Evolutionary conservation across 2,888 invertebrate genomes (phyloP).

Genomic region (Falcaria lacertinaria): DNA sequence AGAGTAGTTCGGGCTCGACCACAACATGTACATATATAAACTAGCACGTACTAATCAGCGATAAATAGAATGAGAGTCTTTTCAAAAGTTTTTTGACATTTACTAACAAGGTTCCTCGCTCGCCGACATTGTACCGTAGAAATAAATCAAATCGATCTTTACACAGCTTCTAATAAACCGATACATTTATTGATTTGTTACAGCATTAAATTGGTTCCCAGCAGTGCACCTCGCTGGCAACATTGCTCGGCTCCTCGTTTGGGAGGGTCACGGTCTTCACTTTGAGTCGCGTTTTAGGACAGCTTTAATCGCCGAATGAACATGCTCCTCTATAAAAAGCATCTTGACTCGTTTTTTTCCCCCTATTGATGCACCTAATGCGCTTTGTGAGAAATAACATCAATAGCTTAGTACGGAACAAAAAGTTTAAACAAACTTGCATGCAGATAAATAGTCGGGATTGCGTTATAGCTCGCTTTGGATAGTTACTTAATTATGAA

Average conservation of each 20-base stretch:
- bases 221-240: constrained; percentile 58
- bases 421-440: constrained; percentile 4
- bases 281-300: constrained; percentile 35
- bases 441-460: constrained; percentile 15
- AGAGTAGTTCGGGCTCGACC: constrained; percentile 1
- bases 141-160: constrained; percentile 76
- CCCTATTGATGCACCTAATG: constrained; percentile 37
- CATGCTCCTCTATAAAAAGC: constrained; percentile 34
- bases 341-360: constrained; percentile 37
- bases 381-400: constrained; percentile 25
- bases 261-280: constrained; percentile 51
- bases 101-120: constrained; percentile 73
- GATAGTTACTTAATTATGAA: constrained; percentile 12
- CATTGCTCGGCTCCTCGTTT: constrained; percentile 30
- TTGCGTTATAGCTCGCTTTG: constrained; percentile 9
- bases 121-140: constrained; percentile 58
- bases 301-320: constrained; percentile 32
- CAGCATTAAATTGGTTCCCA: constrained; percentile 78
- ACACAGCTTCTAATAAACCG: constrained; percentile 77
- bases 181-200: constrained; percentile 80
- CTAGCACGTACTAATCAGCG: constrained; percentile 3
- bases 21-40: neutral
- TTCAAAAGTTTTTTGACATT: constrained; percentile 63
- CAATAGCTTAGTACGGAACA: constrained; percentile 1
- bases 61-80: constrained; percentile 23